Base-by-base conservation (phyloP, 2,113 vertebrate genomes). In the Ovis aries region DNA sequence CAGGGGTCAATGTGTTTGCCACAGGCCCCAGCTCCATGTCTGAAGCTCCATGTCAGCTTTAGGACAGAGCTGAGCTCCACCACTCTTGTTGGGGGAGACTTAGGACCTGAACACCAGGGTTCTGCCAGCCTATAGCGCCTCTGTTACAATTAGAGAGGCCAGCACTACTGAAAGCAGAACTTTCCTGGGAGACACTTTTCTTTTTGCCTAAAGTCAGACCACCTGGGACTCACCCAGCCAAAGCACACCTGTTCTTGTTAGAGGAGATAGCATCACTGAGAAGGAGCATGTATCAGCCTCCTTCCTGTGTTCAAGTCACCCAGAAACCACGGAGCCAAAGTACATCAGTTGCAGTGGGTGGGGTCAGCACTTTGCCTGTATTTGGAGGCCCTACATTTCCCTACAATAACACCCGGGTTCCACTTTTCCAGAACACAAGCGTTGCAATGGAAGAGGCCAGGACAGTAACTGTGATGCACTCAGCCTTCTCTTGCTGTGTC, bases 121-220 rank as follows among this genome's bases (percentile, higher is more conserved):
- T 53, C 62, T 60, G 55, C n/a, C 15, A 53, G 64, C 55, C 67
- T 52, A 33, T 5, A 74, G 14, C 31, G 6, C 85, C 36, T 43
- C 48, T 88, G 9, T 5, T 43, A 7, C 27, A 53, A 16, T 10
- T 87, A 25, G 45, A 64, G 48, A 71, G 45, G 48, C 57, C 57
- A 82, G 59, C 45, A 52, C 31, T 0, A 52, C 50, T 82, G 98
- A 95, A 0, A 98, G 2, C 1, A 97, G 90, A 1, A 0, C 98
- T 0, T 40, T 29, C 99, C 98, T 0, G 99, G 99, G 60, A 98
- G 99, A 0, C 94, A 98, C 29, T 94, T 98, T 64, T 52, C 60
- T 92, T 53, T 62, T 21, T 71, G 60, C 36, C 36, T 43, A 84
- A 84, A 14, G 98, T 1, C 98, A 98, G 91, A 90, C 45, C 1